Base-by-base conservation (phyloP, 2,888 invertebrate genomes). In the Ochropleura leucogaster region DNA sequence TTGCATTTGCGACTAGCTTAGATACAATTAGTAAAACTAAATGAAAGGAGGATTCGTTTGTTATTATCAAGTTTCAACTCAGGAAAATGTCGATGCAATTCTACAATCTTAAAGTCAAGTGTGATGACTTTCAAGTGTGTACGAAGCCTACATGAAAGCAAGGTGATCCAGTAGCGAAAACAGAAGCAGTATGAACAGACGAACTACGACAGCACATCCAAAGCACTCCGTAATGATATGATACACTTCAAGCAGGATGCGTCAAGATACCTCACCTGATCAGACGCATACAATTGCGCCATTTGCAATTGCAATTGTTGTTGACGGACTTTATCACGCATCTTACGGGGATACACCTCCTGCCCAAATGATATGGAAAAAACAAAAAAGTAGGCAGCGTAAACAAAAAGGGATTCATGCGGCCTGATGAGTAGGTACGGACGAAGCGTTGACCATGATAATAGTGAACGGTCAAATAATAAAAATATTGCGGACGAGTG, bases 291-390 rank as follows among this genome's bases (percentile, higher is more conserved):
- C 93, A 96, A 95, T 93, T 96, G 96, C 94, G 96, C 96, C 96
- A 96, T 96, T 96, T 97, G 96, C 91, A 97, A 96, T 96, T 97
- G 96, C 93, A 97, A 97, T 96, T 97, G 96, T 95, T 97, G 97
- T 96, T 97, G 97, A 94, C 97, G 97, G 93, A 98, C 97, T 97
- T 98, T 97, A 97, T 98, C 98, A 95, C 98, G 97, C 97, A 97
- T 98, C 97, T 98, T 98, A 97, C 97, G 97, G 93, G 98, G 98
- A 97, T 97, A 98, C 97, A 97, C 97, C 97, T 98, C 98, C 97
- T 97, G 97, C 97, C 96, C 96, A 96, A 96, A 96, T 95, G 94
- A 96, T 95, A 96, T 96, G 95, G 94, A 96, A 96, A 95, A 96
- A 96, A 95, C 94, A 96, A 96, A 96, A 85, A 96, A 95, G 95